A percentile compares a stretch with the other conserved stretches of the same genome.
Evolutionary conservation across 2,113 vertebrate genomes (phyloP).

Genomic region (Gobio gobio): DNA sequence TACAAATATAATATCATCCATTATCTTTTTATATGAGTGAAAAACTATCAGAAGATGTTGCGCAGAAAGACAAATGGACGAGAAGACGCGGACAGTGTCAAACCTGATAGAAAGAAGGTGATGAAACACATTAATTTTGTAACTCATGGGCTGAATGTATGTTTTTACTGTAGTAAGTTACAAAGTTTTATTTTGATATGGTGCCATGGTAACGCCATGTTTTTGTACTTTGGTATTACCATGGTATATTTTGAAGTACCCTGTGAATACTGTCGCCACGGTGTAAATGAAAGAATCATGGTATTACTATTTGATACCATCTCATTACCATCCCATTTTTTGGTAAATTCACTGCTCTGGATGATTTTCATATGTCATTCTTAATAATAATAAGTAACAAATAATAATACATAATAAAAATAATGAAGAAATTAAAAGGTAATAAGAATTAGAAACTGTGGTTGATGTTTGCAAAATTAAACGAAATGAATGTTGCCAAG

Average conservation of each 20-base stretch:
- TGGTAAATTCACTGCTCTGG: background rate
- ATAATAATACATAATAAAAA: background rate
- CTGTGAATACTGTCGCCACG: background rate
- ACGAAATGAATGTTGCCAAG: background rate
- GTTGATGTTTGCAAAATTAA: background rate
- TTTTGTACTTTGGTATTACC: background rate
- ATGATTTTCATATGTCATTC: background rate
- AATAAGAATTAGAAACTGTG: background rate
- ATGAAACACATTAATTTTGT: background rate
- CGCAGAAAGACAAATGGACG: conserved; percentile 68
- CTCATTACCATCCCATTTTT: background rate
- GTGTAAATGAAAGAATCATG: background rate
- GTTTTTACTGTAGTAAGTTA: background rate
- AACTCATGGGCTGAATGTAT: background rate
- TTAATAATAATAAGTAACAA: background rate
- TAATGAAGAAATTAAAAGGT: background rate
- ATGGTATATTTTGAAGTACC: background rate
- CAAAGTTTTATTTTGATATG: background rate
- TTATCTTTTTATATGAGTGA: background rate
- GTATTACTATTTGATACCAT: background rate
- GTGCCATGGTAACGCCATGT: background rate
- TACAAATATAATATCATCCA: background rate
- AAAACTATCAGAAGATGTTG: conserved; percentile 52
- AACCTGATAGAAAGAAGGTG: conserved; percentile 66
- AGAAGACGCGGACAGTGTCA: conserved; percentile 53